Evolutionary conservation across 2,797 vertebrate genomes (phyloP), one percentile per base, ranked within the genome.

Genomic region (Sciaenops ocellatus): DNA sequence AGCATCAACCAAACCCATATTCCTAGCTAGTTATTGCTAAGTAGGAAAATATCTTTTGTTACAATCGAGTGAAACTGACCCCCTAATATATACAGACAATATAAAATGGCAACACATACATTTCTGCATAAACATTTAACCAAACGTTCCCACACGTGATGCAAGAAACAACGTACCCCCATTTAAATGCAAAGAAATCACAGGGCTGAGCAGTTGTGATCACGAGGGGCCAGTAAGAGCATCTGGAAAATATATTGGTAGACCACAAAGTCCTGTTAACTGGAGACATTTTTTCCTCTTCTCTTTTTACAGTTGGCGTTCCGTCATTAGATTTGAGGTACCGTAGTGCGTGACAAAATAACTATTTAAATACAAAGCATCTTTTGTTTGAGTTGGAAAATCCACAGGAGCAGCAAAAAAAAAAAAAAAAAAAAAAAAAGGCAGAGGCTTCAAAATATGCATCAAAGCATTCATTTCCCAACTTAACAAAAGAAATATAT

Each of bases 301-400:
- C 12, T 42, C 30, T 41, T 69, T 74, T 60, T 48, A 41, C 72
- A 77, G 51, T 16, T 55, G 42, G 80, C 61, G 47, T 44, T 79
- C 73, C 72, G 65, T 80, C 22, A 48, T 50, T 48, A 66, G 12
- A 28, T 68, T 50, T 62, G n/a, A 85, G 51, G 65, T 79, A 70
- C 63, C 5, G 4, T 24, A 76, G 38, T 56, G 20, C 55, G 63
- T 60, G 30, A 69, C 13, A 63, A 78, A 76, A 73, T 62, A 20
- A 63, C 16, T 7, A 18, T 42, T 66, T 71, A 64, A 74, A 76
- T 50, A 62, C 12, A 73, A 77, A 59, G 46, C 41, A 74, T 73
- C 3, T 65, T 73, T 77, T 74, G 51, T 68, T 75, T 6, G 38
- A 60, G 48, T 63, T 55, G 56, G 34, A 26, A 62, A 74, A 61